Conservation (phyloP, 2,888 invertebrate genomes). For the Gari tellinella region DNA sequence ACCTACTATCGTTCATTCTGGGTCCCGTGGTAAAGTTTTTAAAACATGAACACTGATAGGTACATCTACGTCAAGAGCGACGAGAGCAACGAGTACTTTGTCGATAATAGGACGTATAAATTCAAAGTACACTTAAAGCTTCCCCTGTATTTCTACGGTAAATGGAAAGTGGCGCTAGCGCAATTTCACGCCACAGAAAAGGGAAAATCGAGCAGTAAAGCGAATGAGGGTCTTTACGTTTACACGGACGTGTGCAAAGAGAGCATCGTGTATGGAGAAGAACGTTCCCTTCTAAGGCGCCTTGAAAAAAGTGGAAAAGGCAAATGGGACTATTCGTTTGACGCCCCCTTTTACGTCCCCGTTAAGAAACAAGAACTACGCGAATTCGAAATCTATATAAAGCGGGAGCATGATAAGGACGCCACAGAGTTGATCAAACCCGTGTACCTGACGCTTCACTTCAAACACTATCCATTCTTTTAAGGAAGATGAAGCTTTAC, state of each 20-base stretch:
- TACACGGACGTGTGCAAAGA: slow-evolving; percentile 24
- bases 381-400: slow-evolving; percentile 54
- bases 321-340: slow-evolving; percentile 11
- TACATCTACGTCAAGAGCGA: slow-evolving; percentile 31
- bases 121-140: slow-evolving; percentile 22
- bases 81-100: slow-evolving; percentile 20
- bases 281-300: slow-evolving; percentile 14
- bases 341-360: slow-evolving; percentile 33
- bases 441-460: slow-evolving; percentile 43
- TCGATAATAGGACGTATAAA: slow-evolving; percentile 12
- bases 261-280: slow-evolving; percentile 25
- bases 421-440: slow-evolving; percentile 32
- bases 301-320: slow-evolving; percentile 10
- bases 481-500: slow-evolving; percentile 42
- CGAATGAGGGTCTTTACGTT: slow-evolving; percentile 5
- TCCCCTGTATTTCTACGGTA: slow-evolving; percentile 17
- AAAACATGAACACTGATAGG: slow-evolving; percentile 15
- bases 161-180: slow-evolving; percentile 22
- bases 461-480: slow-evolving; percentile 38
- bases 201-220: slow-evolving; percentile 12
- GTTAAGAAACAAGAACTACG: slow-evolving; percentile 20
- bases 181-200: slow-evolving; percentile 23
- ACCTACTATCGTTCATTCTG: slow-evolving; percentile 28
- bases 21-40: slow-evolving; percentile 23
- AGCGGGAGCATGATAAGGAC: slow-evolving; percentile 1